phyloP scores from a whole-genome alignment of 2,113 vertebrate species.

The Manacus vitellinus region DNA sequence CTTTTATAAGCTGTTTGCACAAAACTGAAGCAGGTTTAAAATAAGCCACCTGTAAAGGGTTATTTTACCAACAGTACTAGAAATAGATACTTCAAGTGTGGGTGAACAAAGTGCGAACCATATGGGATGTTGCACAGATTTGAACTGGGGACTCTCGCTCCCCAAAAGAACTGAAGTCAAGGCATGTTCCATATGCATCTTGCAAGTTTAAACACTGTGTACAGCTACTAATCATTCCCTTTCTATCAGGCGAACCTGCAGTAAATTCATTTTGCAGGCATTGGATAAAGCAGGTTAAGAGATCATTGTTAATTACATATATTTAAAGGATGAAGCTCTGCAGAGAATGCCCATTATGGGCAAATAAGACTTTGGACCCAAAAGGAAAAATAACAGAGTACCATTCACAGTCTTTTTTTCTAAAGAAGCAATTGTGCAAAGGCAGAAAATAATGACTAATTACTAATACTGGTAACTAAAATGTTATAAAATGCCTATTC shows the following conservation, averaged over 20 bases:
- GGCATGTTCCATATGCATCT: conserved; percentile 6
- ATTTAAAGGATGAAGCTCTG: conserved; percentile 12
- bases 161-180: conserved; percentile 19
- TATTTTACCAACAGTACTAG: conserved; percentile 41
- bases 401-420: not conserved
- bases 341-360: not conserved
- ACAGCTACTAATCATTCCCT: not conserved
- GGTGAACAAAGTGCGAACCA: conserved; percentile 50
- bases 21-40: conserved; percentile 20
- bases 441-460: not conserved
- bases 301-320: not conserved
- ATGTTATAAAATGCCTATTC: not conserved
- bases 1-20: not conserved
- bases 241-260: not conserved
- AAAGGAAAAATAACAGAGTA: not conserved
- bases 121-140: not conserved
- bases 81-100: conserved; percentile 56
- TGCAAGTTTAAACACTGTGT: not conserved
- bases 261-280: not conserved
- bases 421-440: not conserved
- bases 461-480: not conserved
- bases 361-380: not conserved
- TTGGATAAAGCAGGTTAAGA: conserved; percentile 14
- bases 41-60: conserved; percentile 52
- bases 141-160: conserved; percentile 26